These are phyloP conservation scores for Ophthalmolycus amberensis DNA, from an alignment of 2,113 vertebrate genomes.

Conservation along the genomic window DNA sequence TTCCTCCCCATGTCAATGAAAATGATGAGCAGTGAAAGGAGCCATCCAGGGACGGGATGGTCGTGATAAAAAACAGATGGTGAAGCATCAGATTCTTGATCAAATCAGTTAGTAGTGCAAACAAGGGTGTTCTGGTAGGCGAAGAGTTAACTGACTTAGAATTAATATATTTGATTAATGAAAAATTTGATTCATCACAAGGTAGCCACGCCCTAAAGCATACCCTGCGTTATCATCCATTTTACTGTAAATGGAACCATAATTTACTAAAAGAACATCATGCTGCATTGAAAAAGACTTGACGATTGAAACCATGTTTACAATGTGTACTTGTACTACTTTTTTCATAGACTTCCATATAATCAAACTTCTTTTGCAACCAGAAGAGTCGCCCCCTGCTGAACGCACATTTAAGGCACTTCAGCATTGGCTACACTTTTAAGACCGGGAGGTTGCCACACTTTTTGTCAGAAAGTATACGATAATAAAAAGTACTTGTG, in stretches of 20 bases:
- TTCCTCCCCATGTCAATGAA: slow-evolving; percentile 5
- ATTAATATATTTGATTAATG: slow-evolving; percentile 47
- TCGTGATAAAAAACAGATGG: slow-evolving; percentile 62
- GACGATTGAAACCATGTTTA: too few species aligned
- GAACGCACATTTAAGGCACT: too few species aligned
- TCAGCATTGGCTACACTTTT: too few species aligned
- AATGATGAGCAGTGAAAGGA: slow-evolving; percentile 52
- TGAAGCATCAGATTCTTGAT: slow-evolving; percentile 48
- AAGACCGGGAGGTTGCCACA: too few species aligned
- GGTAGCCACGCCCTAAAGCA: neutral
- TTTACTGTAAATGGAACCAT: too few species aligned
- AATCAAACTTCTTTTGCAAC: too few species aligned
- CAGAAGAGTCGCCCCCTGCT: too few species aligned
- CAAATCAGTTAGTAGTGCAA: slow-evolving; percentile 44
- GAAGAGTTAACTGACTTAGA: slow-evolving; percentile 29
- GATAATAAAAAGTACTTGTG: neutral
- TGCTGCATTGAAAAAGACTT: too few species aligned
- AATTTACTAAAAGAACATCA: too few species aligned
- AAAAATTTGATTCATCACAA: neutral
- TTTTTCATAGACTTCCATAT: too few species aligned
- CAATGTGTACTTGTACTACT: too few species aligned
- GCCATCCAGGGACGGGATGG: slow-evolving; percentile 55
- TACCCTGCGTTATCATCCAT: too few species aligned
- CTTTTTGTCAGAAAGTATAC: neutral
- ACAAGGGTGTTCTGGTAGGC: slow-evolving; percentile 35